These are phyloP conservation scores for Exaiptasia diaphana DNA, from an alignment of 64 coral and sea anemone species.

Conservation along the genomic window DNA sequence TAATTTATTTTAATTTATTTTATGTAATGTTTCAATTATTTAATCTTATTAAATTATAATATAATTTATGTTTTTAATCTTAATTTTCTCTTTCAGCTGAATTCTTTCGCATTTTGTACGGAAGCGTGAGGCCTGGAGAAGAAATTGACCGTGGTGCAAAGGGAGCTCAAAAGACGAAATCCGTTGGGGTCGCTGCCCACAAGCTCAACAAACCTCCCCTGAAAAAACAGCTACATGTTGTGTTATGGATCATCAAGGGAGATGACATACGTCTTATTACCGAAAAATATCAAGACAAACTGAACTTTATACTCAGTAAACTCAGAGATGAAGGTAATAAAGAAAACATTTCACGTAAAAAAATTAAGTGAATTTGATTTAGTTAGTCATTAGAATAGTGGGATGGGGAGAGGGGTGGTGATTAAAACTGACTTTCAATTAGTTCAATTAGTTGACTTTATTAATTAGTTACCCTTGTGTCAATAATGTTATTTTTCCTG, in stretches of 20 bases:
- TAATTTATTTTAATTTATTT: no score
- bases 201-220: conserved; percentile 70
- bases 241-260: conserved; percentile 77
- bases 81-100: no score
- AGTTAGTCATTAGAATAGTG: not conserved
- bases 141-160: conserved; percentile 29
- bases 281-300: conserved; percentile 60
- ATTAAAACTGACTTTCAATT: not conserved
- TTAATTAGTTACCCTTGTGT: not conserved
- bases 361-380: not conserved
- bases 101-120: conserved; percentile 75
- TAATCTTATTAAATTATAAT: no score
- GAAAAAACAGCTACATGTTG: conserved; percentile 46
- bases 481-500: not conserved
- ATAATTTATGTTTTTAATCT: no score
- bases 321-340: conserved; percentile 44
- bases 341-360: no score
- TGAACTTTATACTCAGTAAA: conserved; percentile 55
- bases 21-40: no score
- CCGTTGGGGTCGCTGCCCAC: conserved; percentile 48
- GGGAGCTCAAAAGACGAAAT: conserved; percentile 7
- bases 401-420: no score
- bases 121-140: conserved; percentile 36
- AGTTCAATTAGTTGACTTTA: not conserved
- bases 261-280: conserved; percentile 63